Evolutionary conservation across 2,888 invertebrate species (phyloP), one percentile per base, ranked within the genome.

Genomic region (Tholera decimalis): DNA sequence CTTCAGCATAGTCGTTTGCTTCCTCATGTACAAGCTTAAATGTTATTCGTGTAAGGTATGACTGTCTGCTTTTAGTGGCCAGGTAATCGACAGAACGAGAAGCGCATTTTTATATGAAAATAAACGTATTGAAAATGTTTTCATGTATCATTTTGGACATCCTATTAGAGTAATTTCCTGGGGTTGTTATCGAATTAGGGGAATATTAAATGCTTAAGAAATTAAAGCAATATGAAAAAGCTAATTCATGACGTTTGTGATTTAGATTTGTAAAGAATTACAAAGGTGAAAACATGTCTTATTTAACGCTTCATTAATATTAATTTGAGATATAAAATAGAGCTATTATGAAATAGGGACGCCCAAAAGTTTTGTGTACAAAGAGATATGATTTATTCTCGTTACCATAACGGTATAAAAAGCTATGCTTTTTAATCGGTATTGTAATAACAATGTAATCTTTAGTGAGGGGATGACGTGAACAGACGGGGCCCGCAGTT

Each of bases 61-160:
- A 88, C 87, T 83, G 92, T 92, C 92, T 85, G 84, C 87, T 87
- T 85, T 79, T 85, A 84, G 87, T 85, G 83, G 81, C 82, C 83
- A 83, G 85, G 68, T 76, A 62, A 62, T 70, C 26, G 54, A 73
- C 39, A 57, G 26, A 50, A 71, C 7, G 55, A 39, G 39, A 88
- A 88, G 85, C 88, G 93, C 93, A 92, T 94, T 94, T 94, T 92
- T 91, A 89, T 90, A 90, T 63, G 71, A 77, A 91, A 92, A 94
- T 94, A 93, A 94, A 95, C 93, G 89, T 93, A 89, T 90, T 84
- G 86, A 91, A 89, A 80, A 77, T 53, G 11, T 56, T n/a, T 59
- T 2, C 47, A 37, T 30, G 53, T 73, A 55, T 78, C 51, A 64
- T 66, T 77, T 35, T 43, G 11, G 11, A 28, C 22, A 56, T 60